Evolutionary conservation across 2,113 vertebrate genomes (phyloP), one percentile per base, ranked within the genome.

Genomic region (Hirundichthys speculiger): DNA sequence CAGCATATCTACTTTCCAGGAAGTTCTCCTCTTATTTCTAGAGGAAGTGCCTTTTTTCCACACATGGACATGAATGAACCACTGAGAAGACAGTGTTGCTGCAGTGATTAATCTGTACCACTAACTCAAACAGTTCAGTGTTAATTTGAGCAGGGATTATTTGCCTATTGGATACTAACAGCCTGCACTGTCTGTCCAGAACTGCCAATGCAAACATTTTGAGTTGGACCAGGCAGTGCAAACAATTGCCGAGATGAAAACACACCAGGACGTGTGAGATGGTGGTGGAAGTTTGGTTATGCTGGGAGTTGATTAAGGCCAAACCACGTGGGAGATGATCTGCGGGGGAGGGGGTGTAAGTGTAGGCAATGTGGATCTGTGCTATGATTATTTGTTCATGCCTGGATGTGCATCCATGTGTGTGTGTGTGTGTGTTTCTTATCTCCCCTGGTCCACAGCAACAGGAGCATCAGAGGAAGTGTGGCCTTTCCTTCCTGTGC

Each of bases 401-500:
- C 21, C 18, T 22, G 47, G 49, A 58, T 83, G 82, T 75, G 77
- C 64, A 64, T 77, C 53, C 52, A 45, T 75, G 45, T 61, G 53
- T 46, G 38, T 73, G 48, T 69, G n/a, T 70, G 41, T 62, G 52
- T 40, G 38, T 73, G 54, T 65, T 66, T 84, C 85, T 92, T 92
- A 92, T 93, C 91, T 92, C 69, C 69, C 64, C 65, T 58, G 74
- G 73, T 81, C 86, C 80, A 86, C 82, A 84, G 87, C 89, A 87
- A 87, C 84, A 84, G 88, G 86, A 87, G 87, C 88, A 92, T 91
- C 86, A 90, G 89, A 89, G 92, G 92, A 93, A 91, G 83, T 63
- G 42, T 74, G 67, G 82, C 79, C 86, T 91, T 92, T 92, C 90
- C 90, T 92, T 92, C 92, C 91, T 91, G 77, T 91, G 84, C 84